phyloP scores from a whole-genome alignment of 2,113 vertebrate genomes.

The Scortum barcoo region DNA sequence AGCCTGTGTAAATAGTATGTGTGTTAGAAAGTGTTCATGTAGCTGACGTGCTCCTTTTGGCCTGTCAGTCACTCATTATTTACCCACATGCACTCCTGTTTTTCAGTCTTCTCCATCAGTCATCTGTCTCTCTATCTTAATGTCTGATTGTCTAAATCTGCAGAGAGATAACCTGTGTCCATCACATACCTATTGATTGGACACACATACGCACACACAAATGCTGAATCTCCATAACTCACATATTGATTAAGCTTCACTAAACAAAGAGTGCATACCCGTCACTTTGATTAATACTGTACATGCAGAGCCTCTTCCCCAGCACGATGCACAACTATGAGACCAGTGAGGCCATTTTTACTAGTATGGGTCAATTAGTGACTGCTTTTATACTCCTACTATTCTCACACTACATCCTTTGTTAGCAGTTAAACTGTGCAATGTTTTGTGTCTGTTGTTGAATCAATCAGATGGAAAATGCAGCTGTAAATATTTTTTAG shows the following conservation, averaged over 20 bases:
- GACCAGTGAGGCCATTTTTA: background rate
- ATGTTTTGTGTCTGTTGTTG: background rate
- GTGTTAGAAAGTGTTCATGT: background rate
- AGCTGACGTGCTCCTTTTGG: background rate
- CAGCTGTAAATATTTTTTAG: slow-evolving; percentile 12
- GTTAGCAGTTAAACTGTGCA: background rate
- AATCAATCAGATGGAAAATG: slow-evolving; percentile 8
- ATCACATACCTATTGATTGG: slow-evolving; percentile 64
- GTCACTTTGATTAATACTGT: slow-evolving; percentile 68
- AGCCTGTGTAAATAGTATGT: background rate
- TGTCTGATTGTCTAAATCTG: slow-evolving; percentile 45
- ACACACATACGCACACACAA: slow-evolving; percentile 24
- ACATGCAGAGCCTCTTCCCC: slow-evolving; percentile 17
- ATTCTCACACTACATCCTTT: background rate
- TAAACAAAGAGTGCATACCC: slow-evolving; percentile 34
- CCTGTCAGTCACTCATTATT: slow-evolving; percentile 21
- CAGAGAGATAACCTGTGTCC: slow-evolving; percentile 37
- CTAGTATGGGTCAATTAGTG: background rate
- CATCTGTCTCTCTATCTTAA: slow-evolving; percentile 25
- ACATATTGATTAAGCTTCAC: slow-evolving; percentile 70
- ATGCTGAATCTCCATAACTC: slow-evolving; percentile 49
- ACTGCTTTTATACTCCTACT: background rate
- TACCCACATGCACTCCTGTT: background rate
- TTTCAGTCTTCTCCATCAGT: slow-evolving; percentile 28
- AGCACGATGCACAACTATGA: background rate